These are phyloP conservation scores for Hydrozoanthus tunicans DNA, from an alignment of 64 coral and sea anemone species.

Conservation along the genomic window DNA sequence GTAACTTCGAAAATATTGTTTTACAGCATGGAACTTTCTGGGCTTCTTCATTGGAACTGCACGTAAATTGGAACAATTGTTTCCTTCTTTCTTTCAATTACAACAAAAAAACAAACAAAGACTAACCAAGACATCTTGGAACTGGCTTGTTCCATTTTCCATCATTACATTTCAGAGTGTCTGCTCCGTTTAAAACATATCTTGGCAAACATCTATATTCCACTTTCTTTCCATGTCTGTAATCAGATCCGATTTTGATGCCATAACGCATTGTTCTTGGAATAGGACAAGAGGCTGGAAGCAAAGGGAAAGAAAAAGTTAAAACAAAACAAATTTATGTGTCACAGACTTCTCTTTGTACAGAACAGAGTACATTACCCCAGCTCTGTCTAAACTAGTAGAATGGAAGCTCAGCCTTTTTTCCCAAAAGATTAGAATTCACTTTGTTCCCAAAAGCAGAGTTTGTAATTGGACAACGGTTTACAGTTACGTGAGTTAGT, in stretches of 20 bases:
- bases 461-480: too few relatives aligned
- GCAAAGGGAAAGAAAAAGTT: not conserved
- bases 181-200: not conserved
- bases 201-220: not conserved
- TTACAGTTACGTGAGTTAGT: too few relatives aligned
- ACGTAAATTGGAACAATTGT: too few relatives aligned
- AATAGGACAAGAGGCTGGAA: not conserved
- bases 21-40: too few relatives aligned
- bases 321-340: not conserved
- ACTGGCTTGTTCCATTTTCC: not conserved
- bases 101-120: not conserved
- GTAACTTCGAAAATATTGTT: too few relatives aligned
- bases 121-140: not conserved
- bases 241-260: not conserved
- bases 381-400: too few relatives aligned
- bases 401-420: too few relatives aligned
- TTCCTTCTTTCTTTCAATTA: too few relatives aligned
- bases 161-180: not conserved
- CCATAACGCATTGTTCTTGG: not conserved
- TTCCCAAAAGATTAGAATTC: too few relatives aligned
- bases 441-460: too few relatives aligned
- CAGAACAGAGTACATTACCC: not conserved
- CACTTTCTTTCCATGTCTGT: conserved; percentile 1
- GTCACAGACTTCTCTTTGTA: not conserved
- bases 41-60: too few relatives aligned